A percentile compares a stretch with the other conserved stretches of the same genome.
These are phyloP conservation scores for Perognathus longimembris DNA, from an alignment of 2,113 vertebrate genomes.

Conservation along the genomic window DNA sequence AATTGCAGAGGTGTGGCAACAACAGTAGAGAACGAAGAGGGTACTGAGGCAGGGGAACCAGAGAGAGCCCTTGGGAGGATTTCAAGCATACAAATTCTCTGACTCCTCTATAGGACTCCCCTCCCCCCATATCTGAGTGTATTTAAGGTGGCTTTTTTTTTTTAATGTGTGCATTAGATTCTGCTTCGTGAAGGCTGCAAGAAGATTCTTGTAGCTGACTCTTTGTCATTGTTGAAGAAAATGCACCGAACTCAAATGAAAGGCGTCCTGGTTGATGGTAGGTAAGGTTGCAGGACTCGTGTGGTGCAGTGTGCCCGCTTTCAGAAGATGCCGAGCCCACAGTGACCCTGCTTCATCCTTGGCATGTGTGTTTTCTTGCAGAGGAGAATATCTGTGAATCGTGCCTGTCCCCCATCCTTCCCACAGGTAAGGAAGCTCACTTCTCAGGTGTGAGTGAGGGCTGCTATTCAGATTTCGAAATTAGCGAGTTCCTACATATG, in stretches of 20 bases:
- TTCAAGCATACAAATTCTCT: background rate
- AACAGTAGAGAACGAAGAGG: background rate
- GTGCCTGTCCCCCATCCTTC: conserved; percentile 94
- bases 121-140: background rate
- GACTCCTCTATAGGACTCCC: background rate
- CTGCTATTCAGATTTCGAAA: background rate
- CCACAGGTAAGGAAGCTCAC: conserved; percentile 90
- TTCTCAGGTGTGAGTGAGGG: background rate
- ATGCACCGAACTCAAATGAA: conserved; percentile 98
- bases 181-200: conserved; percentile 97
- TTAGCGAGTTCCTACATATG: background rate
- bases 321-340: background rate
- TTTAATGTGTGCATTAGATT: conserved; percentile 88
- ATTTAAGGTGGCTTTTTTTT: conserved; percentile 33
- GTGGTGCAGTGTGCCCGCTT: accelerated
- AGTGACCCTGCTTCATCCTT: background rate
- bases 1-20: background rate
- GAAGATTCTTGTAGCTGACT: conserved; percentile 98
- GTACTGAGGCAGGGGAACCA: too few relatives aligned
- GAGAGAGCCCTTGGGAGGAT: background rate
- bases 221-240: conserved; percentile 95
- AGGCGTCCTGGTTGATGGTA: conserved; percentile 95
- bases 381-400: conserved; percentile 98
- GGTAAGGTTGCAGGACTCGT: conserved; percentile 49
- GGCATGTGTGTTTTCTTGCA: conserved; percentile 83